Percentiles rank a stretch among this genome's conserved stretches.
Evolutionary conservation across 2,113 vertebrate species (phyloP).

Genomic region (Takifugu flavidus): DNA sequence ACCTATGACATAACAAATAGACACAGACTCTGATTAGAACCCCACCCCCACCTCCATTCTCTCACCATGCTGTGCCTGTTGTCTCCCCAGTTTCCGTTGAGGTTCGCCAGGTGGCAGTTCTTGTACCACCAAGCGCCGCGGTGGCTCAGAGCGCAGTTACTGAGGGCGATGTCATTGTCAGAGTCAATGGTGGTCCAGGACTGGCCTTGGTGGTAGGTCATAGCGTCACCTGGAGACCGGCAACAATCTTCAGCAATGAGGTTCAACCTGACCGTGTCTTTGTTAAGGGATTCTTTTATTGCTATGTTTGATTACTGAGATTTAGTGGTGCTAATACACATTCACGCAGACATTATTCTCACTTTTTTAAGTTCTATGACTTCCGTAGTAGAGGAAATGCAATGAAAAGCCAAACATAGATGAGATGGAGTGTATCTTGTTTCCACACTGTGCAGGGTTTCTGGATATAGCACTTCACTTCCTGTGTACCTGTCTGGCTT

Average conservation of each 20-base stretch:
- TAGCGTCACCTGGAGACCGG: slow-evolving; percentile 79
- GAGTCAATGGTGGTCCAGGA: slow-evolving; percentile 83
- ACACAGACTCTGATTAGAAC: too few species aligned
- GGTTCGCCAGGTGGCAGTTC: slow-evolving; percentile 89
- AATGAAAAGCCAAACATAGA: slow-evolving; percentile 30
- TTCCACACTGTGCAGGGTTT: slow-evolving; percentile 28
- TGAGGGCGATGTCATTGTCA: slow-evolving; percentile 86
- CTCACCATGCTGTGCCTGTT: slow-evolving; percentile 84
- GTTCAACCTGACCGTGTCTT: too few species aligned
- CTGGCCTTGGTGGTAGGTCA: slow-evolving; percentile 84
- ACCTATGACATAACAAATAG: too few species aligned
- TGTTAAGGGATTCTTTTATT: too few species aligned
- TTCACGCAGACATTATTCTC: not conserved
- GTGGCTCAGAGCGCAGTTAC: slow-evolving; percentile 84
- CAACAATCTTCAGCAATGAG: not conserved
- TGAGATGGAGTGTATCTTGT: slow-evolving; percentile 13
- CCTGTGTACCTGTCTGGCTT: slow-evolving; percentile 24
- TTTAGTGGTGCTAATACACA: not conserved
- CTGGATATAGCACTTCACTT: slow-evolving; percentile 11
- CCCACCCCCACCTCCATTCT: not conserved
- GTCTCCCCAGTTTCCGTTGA: slow-evolving; percentile 82
- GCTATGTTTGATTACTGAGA: not conserved
- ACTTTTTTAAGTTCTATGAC: not conserved
- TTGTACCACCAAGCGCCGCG: slow-evolving; percentile 87
- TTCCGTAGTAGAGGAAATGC: slow-evolving; percentile 8